Conservation (phyloP, 2,888 invertebrate genomes). For the Quadriops clusia region DNA sequence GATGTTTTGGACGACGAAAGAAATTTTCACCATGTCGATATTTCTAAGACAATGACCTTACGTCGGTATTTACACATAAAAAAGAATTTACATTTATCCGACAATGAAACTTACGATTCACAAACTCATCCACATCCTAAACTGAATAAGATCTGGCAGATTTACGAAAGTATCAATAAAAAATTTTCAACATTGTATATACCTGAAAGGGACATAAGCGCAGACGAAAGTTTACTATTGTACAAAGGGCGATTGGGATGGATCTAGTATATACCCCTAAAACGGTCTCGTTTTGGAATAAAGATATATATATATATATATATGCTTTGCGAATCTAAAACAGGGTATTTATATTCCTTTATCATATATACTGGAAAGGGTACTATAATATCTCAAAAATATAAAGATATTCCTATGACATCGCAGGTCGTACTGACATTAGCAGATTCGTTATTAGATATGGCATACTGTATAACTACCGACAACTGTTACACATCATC, state of each 20-base stretch:
- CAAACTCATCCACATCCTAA: conserved; percentile 13
- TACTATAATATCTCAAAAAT: conserved; percentile 6
- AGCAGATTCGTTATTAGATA: conserved; percentile 7
- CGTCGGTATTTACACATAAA: conserved; percentile 7
- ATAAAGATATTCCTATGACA: conserved; percentile 5
- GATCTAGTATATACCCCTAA: conserved; percentile 24
- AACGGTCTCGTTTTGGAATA: conserved; percentile 23
- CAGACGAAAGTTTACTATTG: conserved; percentile 22
- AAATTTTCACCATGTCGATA: neutral
- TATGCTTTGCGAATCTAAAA: conserved; percentile 24
- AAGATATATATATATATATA: conserved; percentile 25
- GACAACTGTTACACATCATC: conserved; percentile 21
- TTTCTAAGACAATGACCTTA: conserved; percentile 2
- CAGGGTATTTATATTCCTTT: conserved; percentile 20
- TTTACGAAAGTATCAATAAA: conserved; percentile 11
- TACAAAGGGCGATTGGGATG: conserved; percentile 23
- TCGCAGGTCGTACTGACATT: conserved; percentile 5
- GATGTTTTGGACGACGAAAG: conserved; percentile 3
- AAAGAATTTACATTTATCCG: conserved; percentile 10
- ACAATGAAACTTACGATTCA: conserved; percentile 7
- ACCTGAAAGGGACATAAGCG: conserved; percentile 17
- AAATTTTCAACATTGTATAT: conserved; percentile 10
- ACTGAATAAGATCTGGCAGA: conserved; percentile 16
- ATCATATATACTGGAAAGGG: conserved; percentile 20
- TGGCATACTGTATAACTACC: conserved; percentile 13